phyloP scores from a whole-genome alignment of 1,140 invertebrate genomes.

The Formica exsecta region DNA sequence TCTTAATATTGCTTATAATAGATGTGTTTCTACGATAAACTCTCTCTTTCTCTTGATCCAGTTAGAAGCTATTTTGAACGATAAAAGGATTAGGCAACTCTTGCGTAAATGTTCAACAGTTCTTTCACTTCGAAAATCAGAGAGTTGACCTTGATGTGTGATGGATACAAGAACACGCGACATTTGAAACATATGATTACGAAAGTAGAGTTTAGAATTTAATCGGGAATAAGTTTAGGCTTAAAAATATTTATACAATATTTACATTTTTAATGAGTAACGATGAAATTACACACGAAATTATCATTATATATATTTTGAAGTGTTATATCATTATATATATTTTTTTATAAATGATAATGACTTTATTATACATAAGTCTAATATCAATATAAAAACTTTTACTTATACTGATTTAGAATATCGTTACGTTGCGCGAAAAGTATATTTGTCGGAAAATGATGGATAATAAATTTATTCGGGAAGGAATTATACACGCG shows the following conservation, averaged over 20 bases:
- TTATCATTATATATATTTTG: neutral
- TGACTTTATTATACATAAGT: no score
- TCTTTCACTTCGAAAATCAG: slow-evolving; percentile 40
- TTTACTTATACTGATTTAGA: neutral
- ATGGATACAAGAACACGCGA: neutral
- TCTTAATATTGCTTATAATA: neutral
- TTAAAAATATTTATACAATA: neutral
- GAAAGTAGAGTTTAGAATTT: slow-evolving; percentile 2
- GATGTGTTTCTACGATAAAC: neutral
- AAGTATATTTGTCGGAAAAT: neutral
- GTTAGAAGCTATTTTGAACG: slow-evolving; percentile 38
- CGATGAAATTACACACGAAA: neutral
- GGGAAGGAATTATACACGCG: neutral
- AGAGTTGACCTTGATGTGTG: slow-evolving; percentile 16
- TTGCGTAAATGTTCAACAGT: slow-evolving; percentile 48
- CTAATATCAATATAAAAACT: neutral
- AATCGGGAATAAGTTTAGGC: neutral
- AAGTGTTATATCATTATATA: neutral
- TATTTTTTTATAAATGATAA: no score
- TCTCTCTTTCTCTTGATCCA: neutral
- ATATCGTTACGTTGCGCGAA: neutral
- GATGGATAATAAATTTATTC: neutral
- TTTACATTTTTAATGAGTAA: neutral
- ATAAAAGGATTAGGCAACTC: slow-evolving; percentile 21
- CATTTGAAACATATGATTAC: slow-evolving; percentile 15